Evolutionary conservation across 2,113 vertebrate genomes (phyloP).

Genomic region (Tylochromis polylepis): DNA sequence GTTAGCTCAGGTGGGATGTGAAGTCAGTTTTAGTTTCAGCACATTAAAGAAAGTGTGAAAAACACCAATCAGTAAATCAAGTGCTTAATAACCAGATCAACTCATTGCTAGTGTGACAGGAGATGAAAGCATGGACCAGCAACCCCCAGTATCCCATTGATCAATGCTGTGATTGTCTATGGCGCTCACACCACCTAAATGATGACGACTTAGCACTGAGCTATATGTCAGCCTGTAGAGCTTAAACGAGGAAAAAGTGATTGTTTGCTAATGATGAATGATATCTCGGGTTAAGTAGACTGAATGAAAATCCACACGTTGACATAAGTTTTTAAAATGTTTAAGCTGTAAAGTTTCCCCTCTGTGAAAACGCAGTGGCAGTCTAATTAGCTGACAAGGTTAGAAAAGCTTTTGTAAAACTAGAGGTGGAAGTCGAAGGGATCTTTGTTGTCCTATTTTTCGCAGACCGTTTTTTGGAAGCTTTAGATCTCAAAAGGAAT

Average conservation of each 20-base stretch:
- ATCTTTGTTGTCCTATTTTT: background rate
- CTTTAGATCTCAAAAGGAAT: background rate
- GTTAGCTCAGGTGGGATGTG: background rate
- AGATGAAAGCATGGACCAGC: constrained; percentile 9
- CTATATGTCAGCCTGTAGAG: background rate
- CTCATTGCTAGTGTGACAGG: background rate
- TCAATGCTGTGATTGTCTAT: constrained; percentile 61
- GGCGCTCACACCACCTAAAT: constrained; percentile 10
- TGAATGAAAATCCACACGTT: background rate
- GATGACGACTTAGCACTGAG: background rate
- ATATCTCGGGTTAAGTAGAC: too few relatives aligned
- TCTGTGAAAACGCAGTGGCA: background rate
- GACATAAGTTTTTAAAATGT: background rate
- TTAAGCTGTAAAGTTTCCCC: background rate
- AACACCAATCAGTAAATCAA: background rate
- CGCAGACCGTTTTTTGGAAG: background rate
- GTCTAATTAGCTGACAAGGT: constrained; percentile 2
- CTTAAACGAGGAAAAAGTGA: background rate
- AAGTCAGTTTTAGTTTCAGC: background rate
- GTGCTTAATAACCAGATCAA: background rate
- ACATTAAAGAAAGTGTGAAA: background rate
- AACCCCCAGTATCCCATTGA: background rate
- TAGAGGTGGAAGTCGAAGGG: background rate
- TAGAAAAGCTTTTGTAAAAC: background rate
- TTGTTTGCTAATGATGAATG: background rate